Evolutionary conservation across 2,888 invertebrate genomes (phyloP), one percentile per base, ranked within the genome.

Genomic region (Nephrotoma appendiculata): DNA sequence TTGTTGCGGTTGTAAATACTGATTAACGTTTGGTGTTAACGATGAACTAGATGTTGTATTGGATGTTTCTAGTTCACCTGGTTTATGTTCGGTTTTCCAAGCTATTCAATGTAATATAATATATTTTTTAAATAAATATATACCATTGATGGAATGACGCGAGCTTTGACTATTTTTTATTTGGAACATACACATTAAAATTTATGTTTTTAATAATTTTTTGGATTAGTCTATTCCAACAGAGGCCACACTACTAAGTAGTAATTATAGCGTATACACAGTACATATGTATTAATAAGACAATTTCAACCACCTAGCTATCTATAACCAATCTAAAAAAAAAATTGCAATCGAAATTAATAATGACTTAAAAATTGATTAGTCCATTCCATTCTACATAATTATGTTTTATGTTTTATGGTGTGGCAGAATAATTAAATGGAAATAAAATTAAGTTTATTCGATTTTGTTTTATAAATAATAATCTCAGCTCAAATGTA

Each of bases 21-120:
- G 41, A 42, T 42, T 84, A 85, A 85, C 19, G 45, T 85, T 85
- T 31, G 85, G 85, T 85, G 85, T 85, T 85, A 85, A n/a, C 19
- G 84, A 84, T 84, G 85, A 85, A 85, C 85, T 52, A 86, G 86
- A 52, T 52, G 86, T 86, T 48, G 86, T 86, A 48, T 31, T 11
- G n/a, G 86, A 86, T 57, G 86, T 57, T 52, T 86, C 86, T 44
- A 44, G 31, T 41, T 86, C 86, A 45, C 48, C 48, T 31, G 31
- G 86, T 42, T 86, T 86, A 2, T 71, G 83, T 48, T 86, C 86
- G 1, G 44, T 41, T 83, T 86, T 86, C 86, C 86, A 86, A 45
- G 86, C 86, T 86, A 57, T 45, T 43, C 41, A 84, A 84, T 84
- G 43, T 84, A 15, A 41, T 41, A 48, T 71, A 71, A 71, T 71